These are phyloP conservation scores for Heterohyrax brucei DNA, from an alignment of 2,797 vertebrate species.

Conservation along the genomic window DNA sequence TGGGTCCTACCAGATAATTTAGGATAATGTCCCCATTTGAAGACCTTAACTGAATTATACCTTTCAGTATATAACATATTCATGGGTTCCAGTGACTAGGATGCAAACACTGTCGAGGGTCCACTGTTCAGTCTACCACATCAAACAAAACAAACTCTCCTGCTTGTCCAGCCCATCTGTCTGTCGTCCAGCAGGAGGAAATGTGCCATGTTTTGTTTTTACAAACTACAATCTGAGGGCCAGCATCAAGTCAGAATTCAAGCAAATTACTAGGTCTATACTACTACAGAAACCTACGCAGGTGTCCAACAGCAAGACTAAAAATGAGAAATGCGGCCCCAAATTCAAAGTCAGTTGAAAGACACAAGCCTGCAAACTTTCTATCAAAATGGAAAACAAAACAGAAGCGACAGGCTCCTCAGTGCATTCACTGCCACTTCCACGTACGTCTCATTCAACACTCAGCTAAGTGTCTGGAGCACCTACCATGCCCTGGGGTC, in stretches of 20 bases:
- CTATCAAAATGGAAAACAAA: neutral
- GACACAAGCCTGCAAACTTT: constrained; percentile 54
- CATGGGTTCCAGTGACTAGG: neutral
- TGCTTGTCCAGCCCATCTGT: neutral
- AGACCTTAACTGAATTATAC: neutral
- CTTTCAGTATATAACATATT: neutral
- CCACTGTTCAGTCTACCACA: neutral
- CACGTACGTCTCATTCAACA: fast-evolving
- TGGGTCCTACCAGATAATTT: neutral
- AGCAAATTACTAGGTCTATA: neutral
- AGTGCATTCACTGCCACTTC: neutral
- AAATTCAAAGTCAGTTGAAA: constrained; percentile 49
- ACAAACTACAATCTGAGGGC: neutral
- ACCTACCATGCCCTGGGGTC: neutral
- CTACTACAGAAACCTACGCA: neutral
- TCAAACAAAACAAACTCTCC: constrained; percentile 24
- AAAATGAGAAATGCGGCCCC: constrained; percentile 5
- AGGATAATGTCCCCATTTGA: neutral
- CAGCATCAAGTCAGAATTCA: constrained; percentile 43
- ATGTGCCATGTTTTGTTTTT: neutral
- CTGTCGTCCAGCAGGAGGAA: constrained; percentile 53
- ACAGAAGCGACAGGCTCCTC: neutral
- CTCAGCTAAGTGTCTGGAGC: neutral
- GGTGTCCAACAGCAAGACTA: neutral
- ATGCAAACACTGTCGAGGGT: neutral